Evolutionary conservation across 2,888 invertebrate species (phyloP), one percentile per base, ranked within the genome.

Genomic region (Allygus modestus): DNA sequence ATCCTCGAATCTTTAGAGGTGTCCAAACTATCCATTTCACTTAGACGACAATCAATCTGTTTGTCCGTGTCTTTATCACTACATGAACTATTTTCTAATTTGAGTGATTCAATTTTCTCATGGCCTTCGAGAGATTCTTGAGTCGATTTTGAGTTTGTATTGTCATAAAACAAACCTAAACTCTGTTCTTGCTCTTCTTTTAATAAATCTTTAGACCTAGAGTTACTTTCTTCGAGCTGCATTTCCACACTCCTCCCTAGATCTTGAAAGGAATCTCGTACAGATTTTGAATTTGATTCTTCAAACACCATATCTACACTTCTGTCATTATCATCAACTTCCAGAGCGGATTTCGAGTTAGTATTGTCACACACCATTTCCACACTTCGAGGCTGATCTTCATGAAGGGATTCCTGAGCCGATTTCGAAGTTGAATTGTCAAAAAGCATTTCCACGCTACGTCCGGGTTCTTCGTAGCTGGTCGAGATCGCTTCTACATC

Each of bases 71-170:
- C 58, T 17, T 58, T 75, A 28, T 83, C 83, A 61, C 83, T 83
- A 5, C 11, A 12, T 9, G 86, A 86, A 81, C 41, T 82, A 43
- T 15, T 83, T 26, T 85, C 85, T 28, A 84, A 77, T 75, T 84
- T 84, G 0, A 82, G n/a, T 1, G 85, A 87, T 26, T 84, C 85
- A n/a, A 84, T 82, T 83, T 77, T 82, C 46, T 85, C 85, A 71
- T 33, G 84, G 17, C 79, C 79, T 58, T 79, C 79, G n/a, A 79
- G 58, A 33, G 54, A 58, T 58, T 79, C 79, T 79, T 79, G 79
- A 0, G 41, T 51, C 11, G 75, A 75, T 75, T 75, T 73, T 17
- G 83, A 83, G 61, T 75, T 54, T 7, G 83, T 75, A 58, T 58
- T 83, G 31, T 83, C 83, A 75, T 43, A 73, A 37, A 83, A 75